Conservation (phyloP, 2,113 vertebrate species). For the Catharus fuscescens region DNA sequence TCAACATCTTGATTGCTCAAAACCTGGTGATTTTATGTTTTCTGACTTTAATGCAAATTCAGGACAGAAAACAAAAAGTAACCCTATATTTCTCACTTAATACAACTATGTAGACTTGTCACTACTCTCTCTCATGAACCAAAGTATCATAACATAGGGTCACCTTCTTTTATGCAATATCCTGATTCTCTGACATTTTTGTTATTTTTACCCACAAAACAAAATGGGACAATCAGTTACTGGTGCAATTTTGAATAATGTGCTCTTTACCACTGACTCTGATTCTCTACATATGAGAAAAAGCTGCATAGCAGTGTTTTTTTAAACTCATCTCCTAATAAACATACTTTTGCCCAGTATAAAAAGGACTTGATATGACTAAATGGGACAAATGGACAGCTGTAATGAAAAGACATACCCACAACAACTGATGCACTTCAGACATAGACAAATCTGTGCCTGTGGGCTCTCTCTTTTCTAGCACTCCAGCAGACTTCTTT, state of each 20-base stretch:
- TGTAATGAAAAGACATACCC: constrained; percentile 32
- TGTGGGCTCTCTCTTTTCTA: not conserved
- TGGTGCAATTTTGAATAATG: not conserved
- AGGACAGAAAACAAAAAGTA: not conserved
- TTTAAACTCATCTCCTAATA: not conserved
- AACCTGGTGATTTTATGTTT: not conserved
- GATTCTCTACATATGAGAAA: not conserved
- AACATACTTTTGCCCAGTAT: not conserved
- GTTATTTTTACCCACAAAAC: not conserved
- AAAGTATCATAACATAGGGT: not conserved
- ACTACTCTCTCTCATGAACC: not conserved
- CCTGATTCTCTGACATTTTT: not conserved
- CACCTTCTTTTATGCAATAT: not conserved
- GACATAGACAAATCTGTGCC: not conserved
- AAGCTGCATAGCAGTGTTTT: not conserved
- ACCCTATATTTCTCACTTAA: not conserved
- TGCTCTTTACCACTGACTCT: not conserved
- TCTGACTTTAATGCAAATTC: not conserved
- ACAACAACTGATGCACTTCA: constrained; percentile 38
- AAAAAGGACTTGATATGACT: not conserved
- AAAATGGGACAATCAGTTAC: not conserved
- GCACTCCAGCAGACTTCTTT: not conserved
- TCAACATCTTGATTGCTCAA: not conserved
- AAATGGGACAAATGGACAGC: not conserved
- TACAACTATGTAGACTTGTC: not conserved